Percentiles rank a stretch among this genome's conserved stretches.
Evolutionary conservation across 2,113 vertebrate species (phyloP).

Genomic region (Circaetus gallicus): DNA sequence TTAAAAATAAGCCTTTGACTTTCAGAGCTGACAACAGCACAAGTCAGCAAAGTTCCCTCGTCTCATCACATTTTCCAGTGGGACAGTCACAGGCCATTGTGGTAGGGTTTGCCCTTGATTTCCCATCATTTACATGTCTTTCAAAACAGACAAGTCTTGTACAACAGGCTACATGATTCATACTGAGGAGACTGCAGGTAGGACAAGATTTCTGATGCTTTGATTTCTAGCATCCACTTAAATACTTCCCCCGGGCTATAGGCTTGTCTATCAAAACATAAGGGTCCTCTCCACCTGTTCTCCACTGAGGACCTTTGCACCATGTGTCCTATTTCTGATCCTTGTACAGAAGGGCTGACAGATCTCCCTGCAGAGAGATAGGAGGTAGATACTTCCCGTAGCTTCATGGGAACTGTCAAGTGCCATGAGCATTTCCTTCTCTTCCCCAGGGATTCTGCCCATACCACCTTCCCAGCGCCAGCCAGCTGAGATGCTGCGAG

Average conservation of each 20-base stretch:
- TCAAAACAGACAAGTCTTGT: background rate
- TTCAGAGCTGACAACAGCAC: background rate
- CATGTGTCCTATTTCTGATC: background rate
- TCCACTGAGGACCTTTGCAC: background rate
- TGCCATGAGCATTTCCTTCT: background rate
- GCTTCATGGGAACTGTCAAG: background rate
- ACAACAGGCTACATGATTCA: conserved; percentile 37
- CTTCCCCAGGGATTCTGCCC: background rate
- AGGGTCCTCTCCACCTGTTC: background rate
- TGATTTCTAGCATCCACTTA: background rate
- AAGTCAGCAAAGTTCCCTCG: background rate
- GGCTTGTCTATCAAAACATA: background rate
- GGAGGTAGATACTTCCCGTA: background rate
- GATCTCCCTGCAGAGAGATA: background rate
- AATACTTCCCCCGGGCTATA: background rate
- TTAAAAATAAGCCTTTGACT: background rate
- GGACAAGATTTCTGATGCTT: background rate
- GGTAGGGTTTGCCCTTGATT: background rate
- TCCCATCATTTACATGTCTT: background rate
- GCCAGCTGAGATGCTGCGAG: background rate
- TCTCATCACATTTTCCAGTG: conserved; percentile 12
- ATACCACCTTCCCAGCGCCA: background rate
- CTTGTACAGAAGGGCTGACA: background rate
- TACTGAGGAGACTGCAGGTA: background rate
- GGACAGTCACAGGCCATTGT: background rate